Conservation (phyloP, 1,140 invertebrate genomes). For the Contarinia nasturtii region DNA sequence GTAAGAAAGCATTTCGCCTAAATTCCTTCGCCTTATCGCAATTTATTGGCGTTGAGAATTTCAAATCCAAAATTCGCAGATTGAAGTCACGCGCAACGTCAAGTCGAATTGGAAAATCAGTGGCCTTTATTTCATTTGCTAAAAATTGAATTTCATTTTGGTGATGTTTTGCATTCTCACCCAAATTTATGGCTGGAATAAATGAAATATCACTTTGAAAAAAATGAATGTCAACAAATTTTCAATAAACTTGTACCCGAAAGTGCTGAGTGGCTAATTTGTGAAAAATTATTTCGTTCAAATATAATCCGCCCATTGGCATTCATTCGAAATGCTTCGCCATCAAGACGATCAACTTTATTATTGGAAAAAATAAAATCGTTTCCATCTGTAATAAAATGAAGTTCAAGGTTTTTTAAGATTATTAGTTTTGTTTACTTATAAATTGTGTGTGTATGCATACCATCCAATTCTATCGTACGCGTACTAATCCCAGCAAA, state of each 20-base stretch:
- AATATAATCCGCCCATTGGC: slow-evolving; percentile 13
- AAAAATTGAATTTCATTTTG: slow-evolving; percentile 15
- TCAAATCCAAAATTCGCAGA: background rate
- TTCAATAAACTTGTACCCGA: too few relatives aligned
- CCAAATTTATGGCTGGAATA: too few relatives aligned
- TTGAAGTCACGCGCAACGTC: background rate
- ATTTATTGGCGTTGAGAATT: background rate
- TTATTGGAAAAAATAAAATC: slow-evolving; percentile 17
- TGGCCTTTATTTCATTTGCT: slow-evolving; percentile 15
- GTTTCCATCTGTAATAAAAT: slow-evolving; percentile 10
- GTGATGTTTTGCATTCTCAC: too few relatives aligned
- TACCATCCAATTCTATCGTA: slow-evolving; percentile 23
- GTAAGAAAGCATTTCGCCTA: background rate
- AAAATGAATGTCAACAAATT: too few relatives aligned
- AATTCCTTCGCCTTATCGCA: background rate
- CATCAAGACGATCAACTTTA: slow-evolving; percentile 13
- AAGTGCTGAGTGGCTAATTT: slow-evolving; percentile 11
- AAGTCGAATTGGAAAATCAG: background rate
- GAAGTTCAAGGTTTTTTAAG: background rate
- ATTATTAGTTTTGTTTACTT: too few relatives aligned
- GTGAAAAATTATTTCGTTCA: slow-evolving; percentile 15
- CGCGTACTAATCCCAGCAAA: slow-evolving; percentile 28
- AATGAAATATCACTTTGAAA: too few relatives aligned
- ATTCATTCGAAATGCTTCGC: slow-evolving; percentile 16
- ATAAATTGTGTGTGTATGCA: background rate